A percentile compares a stretch with the other conserved stretches of the same genome.
These are phyloP conservation scores for Drosophila sturtevanti DNA, from an alignment of 1,140 invertebrate genomes.

Conservation along the genomic window DNA sequence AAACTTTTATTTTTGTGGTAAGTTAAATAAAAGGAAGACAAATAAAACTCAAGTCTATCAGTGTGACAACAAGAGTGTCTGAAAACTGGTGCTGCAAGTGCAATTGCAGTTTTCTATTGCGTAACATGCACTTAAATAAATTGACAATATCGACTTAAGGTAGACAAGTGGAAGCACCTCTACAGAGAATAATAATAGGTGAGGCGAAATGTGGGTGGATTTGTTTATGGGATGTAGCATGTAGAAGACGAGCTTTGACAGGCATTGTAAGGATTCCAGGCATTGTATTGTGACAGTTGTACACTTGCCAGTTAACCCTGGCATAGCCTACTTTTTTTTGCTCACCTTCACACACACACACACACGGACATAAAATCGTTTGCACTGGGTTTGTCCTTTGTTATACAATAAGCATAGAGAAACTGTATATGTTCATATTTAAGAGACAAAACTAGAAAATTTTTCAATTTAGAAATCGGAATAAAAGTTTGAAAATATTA, in stretches of 20 bases:
- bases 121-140: slow-evolving; percentile 74
- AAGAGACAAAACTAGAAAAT: neutral
- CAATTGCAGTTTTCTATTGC: slow-evolving; percentile 54
- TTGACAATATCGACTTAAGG: slow-evolving; percentile 63
- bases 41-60: neutral
- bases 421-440: neutral
- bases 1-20: neutral
- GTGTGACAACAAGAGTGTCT: slow-evolving; percentile 9
- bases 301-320: slow-evolving; percentile 29
- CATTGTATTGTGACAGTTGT: slow-evolving; percentile 22
- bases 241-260: slow-evolving; percentile 11
- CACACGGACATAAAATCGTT: slow-evolving; percentile 5
- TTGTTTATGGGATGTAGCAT: neutral
- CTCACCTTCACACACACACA: slow-evolving; percentile 6
- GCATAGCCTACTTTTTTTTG: slow-evolving; percentile 36
- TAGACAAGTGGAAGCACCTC: slow-evolving; percentile 17
- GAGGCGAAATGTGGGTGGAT: neutral
- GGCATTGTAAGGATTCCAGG: slow-evolving; percentile 30
- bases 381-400: slow-evolving; percentile 1
- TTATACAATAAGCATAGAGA: neutral
- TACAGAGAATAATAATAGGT: neutral
- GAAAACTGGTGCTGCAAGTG: slow-evolving; percentile 26
- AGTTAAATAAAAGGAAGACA: slow-evolving; percentile 6
- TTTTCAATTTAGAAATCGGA: neutral
- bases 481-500: no score